Evolutionary conservation across 2,888 invertebrate species (phyloP).

Genomic region (Microctonus hyperodae): DNA sequence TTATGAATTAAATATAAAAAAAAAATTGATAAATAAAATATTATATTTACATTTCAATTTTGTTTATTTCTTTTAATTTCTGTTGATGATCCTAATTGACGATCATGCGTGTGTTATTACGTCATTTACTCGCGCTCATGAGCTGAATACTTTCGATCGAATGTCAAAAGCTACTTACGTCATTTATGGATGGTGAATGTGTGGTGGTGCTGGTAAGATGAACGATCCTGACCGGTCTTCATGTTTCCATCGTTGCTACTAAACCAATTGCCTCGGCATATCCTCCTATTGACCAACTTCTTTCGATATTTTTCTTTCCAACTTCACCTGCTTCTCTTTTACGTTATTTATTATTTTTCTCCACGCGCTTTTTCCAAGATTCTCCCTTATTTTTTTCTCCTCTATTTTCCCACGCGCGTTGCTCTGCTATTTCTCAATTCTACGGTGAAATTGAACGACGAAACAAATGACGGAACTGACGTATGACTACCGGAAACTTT

Average conservation of each 20-base stretch:
- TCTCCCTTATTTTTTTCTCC: constrained; percentile 5
- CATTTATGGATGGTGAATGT: constrained; percentile 59
- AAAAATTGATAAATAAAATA: not conserved
- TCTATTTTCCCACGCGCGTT: constrained; percentile 21
- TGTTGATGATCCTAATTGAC: constrained; percentile 21
- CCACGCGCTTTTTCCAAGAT: not conserved
- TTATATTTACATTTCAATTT: not conserved
- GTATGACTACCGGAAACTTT: not conserved
- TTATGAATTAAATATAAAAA: not conserved
- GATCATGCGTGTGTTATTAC: constrained; percentile 12
- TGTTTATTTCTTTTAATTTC: not conserved
- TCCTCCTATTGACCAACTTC: constrained; percentile 27
- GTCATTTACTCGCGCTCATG: constrained; percentile 20
- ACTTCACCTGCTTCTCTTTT: constrained; percentile 5
- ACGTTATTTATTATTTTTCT: constrained; percentile 5
- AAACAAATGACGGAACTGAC: constrained; percentile 13
- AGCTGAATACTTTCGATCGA: constrained; percentile 21
- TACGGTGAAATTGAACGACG: constrained; percentile 2
- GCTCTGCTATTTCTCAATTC: constrained; percentile 5
- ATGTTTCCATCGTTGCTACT: constrained; percentile 59
- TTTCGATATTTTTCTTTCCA: constrained; percentile 6
- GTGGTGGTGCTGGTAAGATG: constrained; percentile 51
- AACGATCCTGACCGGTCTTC: constrained; percentile 55
- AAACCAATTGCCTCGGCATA: constrained; percentile 48
- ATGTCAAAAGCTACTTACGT: constrained; percentile 54